phyloP scores from a whole-genome alignment of 2,113 vertebrate genomes.

The Ictalurus punctatus region DNA sequence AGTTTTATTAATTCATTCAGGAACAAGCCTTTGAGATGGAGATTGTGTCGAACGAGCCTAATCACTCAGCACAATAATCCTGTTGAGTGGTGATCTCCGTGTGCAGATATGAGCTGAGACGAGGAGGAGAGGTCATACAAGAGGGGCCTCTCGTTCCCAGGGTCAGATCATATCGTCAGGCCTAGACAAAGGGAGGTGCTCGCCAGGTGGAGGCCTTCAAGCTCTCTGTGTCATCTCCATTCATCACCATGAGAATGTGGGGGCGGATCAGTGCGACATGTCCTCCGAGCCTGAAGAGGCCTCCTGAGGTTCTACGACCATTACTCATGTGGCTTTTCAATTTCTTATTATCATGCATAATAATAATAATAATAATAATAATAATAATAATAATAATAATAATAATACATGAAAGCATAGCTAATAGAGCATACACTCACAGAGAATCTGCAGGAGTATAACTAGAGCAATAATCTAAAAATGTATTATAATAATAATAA shows the following conservation, averaged over 20 bases:
- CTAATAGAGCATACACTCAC: neutral
- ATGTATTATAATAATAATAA: neutral
- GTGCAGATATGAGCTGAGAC: conserved; percentile 54
- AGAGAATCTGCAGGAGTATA: neutral
- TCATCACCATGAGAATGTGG: conserved; percentile 49
- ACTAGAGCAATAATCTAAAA: neutral
- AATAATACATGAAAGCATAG: neutral
- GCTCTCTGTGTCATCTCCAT: conserved; percentile 35
- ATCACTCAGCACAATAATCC: conserved; percentile 14
- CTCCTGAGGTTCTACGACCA: conserved; percentile 28
- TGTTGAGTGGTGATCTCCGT: conserved; percentile 6
- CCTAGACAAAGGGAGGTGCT: conserved; percentile 69
- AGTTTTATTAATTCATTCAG: neutral
- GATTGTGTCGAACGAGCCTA: neutral
- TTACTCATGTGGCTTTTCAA: conserved; percentile 50
- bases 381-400: neutral
- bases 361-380: neutral
- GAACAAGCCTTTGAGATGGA: neutral
- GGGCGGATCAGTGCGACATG: conserved; percentile 50
- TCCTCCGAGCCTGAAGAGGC: conserved; percentile 35
- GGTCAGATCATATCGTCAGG: conserved; percentile 70
- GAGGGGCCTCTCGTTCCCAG: conserved; percentile 66
- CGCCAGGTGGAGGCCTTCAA: conserved; percentile 43
- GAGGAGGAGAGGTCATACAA: conserved; percentile 59
- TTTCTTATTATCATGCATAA: neutral